Evolutionary conservation across 1,140 invertebrate genomes (phyloP), one percentile per base, ranked within the genome.

Genomic region (Trichonephila inaurata): DNA sequence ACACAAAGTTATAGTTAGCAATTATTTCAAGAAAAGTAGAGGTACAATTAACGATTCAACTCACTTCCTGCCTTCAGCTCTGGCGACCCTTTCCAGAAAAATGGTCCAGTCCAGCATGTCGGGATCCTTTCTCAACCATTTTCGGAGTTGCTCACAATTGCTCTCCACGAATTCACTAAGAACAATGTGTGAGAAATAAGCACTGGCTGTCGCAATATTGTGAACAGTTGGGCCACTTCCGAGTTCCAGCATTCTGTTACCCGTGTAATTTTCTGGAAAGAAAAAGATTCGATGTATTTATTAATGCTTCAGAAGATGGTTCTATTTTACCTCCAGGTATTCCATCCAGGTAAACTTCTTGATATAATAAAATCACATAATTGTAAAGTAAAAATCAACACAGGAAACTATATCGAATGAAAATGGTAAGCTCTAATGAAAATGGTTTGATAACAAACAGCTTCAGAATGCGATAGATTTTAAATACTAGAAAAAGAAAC

Each of bases 191-290:
- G 69, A 33, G 12, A 93, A 81, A 51, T 58, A 64, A 4, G 66
- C 77, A 19, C 66, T 51, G 3, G 92, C 85, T 21, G 92, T 82
- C 7, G 92, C 92, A 4, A 93, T 40, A 33, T 89, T 89, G 62
- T 93, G 92, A 0, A 93, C 92, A 1, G 86, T 93, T 0, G 92
- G 92, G 18, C 92, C 92, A 21, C 86, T 89, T 3, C 92, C 92
- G 7, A 93, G 16, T 16, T 93, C 92, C 21, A 93, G 33, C 28
- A 93, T 28, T 51, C 92, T n/a, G 5, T 40, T 44, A 0, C 91
- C 91, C 10, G 24, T 28, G 10, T 33, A 60, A 60, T 88, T 88
- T 44, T 51, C 91, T 93, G 24, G 12, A 77, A 87, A 87, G 4
- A 51, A 69, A 28, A 12, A 51, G 10, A 5, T 10, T 51, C 51